Conservation (phyloP, 2,888 invertebrate genomes). For the Eristalis intricaria region DNA sequence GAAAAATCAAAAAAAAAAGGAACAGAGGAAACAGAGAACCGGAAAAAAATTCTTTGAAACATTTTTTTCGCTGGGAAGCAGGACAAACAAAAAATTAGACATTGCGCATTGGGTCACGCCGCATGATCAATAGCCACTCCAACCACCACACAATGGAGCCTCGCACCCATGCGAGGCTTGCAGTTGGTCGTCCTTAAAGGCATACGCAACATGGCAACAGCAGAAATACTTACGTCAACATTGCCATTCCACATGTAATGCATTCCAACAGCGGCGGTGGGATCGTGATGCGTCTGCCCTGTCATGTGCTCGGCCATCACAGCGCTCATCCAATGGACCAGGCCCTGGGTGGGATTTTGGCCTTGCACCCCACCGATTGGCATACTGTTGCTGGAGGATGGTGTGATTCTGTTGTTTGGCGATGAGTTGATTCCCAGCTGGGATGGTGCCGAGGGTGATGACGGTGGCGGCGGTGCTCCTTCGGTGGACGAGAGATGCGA, state of each 20-base stretch:
- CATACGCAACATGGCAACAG: not conserved
- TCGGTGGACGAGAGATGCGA: slow-evolving; percentile 58
- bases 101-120: slow-evolving; percentile 61
- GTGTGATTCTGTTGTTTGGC: slow-evolving; percentile 61
- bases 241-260: slow-evolving; percentile 82
- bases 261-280: slow-evolving; percentile 81
- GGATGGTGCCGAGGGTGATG: slow-evolving; percentile 73
- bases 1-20: slow-evolving; percentile 6
- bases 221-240: slow-evolving; percentile 79
- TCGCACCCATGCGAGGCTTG: not conserved
- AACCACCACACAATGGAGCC: not conserved
- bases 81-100: slow-evolving; percentile 46
- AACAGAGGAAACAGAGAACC: not conserved
- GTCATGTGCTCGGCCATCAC: slow-evolving; percentile 98
- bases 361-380: slow-evolving; percentile 82
- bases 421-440: slow-evolving; percentile 68
- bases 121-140: slow-evolving; percentile 41
- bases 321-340: slow-evolving; percentile 96
- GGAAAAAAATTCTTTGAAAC: slow-evolving; percentile 43
- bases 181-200: slow-evolving; percentile 1
- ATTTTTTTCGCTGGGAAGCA: slow-evolving; percentile 9
- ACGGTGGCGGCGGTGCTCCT: slow-evolving; percentile 72
- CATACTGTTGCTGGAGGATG: slow-evolving; percentile 75
- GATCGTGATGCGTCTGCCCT: slow-evolving; percentile 87
- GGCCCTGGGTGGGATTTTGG: slow-evolving; percentile 88